Conservation (phyloP, 2,113 vertebrate genomes). For the Jaculus jaculus region DNA sequence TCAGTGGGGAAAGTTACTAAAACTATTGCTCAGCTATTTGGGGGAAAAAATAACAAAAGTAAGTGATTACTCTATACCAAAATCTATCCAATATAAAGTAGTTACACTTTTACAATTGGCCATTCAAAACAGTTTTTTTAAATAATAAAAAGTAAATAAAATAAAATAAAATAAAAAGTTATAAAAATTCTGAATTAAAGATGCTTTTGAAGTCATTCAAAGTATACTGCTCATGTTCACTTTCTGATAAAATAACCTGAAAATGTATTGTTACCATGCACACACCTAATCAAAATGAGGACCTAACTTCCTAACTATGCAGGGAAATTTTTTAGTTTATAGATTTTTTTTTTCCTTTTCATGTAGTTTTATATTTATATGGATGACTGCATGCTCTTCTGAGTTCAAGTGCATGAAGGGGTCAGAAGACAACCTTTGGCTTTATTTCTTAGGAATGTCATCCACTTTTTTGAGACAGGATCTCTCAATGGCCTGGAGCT, state of each 20-base stretch:
- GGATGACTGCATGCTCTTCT: no score
- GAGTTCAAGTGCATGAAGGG: no score
- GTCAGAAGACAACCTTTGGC: no score
- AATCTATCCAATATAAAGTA: not conserved
- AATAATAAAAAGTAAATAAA: no score
- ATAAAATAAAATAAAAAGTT: not conserved
- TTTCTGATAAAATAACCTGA: not conserved
- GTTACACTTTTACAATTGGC: not conserved
- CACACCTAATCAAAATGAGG: not conserved
- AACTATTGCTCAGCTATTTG: not conserved
- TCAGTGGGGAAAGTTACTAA: not conserved
- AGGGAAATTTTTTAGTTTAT: not conserved
- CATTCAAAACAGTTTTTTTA: not conserved
- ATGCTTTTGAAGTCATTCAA: not conserved
- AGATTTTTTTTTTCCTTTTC: no score
- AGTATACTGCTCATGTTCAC: not conserved
- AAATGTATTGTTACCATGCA: not conserved
- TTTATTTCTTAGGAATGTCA: no score
- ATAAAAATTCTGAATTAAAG: not conserved
- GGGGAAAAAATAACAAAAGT: no score
- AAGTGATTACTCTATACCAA: not conserved
- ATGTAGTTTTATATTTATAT: no score
- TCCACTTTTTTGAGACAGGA: no score
- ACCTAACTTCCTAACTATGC: not conserved
- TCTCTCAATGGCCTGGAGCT: no score